Evolutionary conservation across 2,797 vertebrate species (phyloP), one percentile per base, ranked within the genome.

Genomic region (Manis pentadactyla): DNA sequence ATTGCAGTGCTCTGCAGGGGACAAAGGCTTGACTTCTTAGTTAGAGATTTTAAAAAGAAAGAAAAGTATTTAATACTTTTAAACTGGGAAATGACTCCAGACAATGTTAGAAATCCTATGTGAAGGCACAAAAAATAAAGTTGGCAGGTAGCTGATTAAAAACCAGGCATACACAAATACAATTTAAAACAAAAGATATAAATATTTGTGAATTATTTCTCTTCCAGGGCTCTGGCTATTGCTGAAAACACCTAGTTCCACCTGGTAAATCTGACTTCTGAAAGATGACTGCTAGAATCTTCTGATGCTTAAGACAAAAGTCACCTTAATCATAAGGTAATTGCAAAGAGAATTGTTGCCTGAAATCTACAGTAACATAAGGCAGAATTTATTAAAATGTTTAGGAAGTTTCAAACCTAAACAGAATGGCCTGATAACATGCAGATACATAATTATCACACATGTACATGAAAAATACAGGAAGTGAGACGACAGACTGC

Each of bases 81-180:
- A 93, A 96, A 82, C 25, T 86, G 68, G 34, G 46, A 88, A 73
- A 34, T 23, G 82, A 78, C 34, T 79, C 42, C 75, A 73, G 64
- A 92, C 57, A 66, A 63, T 77, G 63, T 81, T 81, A 85, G 57
- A 74, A 93, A 87, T 21, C 51, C 49, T 64, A 25, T 82, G 55
- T 18, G 51, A 97, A 97, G 96, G 96, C 97, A 96, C 96, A 90
- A 88, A 89, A 77, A 94, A 84, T 87, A 68, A 92, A 85, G 69
- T 71, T 87, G 78, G 63, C 59, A 75, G 79, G 51, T 64, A 53
- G 71, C 21, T 89, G 55, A 49, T 53, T 46, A 46, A 73, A 90
- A 81, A 86, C 5, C 5, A 21, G 53, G 71, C 25, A 8, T 17
- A 39, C 13, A 55, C 29, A 87, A 63, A 39, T 29, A 87, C 29